Conservation (phyloP, 2,113 vertebrate species). For the Porphyrio hochstetteri region DNA sequence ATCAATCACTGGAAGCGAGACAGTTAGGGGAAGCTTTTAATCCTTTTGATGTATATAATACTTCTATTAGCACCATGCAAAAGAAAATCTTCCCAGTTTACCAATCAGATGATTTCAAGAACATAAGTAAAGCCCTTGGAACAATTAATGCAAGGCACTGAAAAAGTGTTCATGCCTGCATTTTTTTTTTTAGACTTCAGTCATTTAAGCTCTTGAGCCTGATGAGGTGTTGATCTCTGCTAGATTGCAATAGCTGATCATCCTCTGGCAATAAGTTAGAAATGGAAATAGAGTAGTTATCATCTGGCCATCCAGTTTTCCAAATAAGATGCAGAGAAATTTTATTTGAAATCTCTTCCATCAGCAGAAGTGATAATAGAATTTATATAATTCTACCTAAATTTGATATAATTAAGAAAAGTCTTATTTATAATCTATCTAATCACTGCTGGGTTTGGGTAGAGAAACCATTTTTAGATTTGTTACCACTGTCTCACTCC, state of each 20-base stretch:
- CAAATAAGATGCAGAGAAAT: not conserved
- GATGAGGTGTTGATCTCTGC: conserved; percentile 6
- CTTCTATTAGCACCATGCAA: not conserved
- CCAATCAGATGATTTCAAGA: not conserved
- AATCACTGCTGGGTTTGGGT: not conserved
- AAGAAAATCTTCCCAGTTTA: not conserved
- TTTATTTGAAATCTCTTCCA: not conserved
- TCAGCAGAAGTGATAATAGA: not conserved
- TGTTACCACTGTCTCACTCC: not conserved
- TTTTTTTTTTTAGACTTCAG: not conserved
- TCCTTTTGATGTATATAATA: not conserved
- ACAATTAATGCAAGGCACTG: not conserved
- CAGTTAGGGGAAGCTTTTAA: not conserved
- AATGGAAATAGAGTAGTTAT: not conserved
- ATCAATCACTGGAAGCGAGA: not conserved
- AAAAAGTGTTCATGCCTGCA: not conserved
- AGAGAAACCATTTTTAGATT: not conserved
- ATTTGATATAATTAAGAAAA: not conserved
- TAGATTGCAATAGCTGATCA: not conserved
- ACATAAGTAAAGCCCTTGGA: not conserved
- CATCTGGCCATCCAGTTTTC: conserved; percentile 5
- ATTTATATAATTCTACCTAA: not conserved
- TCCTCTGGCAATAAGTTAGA: conserved; percentile 5
- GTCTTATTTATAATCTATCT: not conserved
- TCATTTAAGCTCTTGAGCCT: conserved; percentile 9